Evolutionary conservation across 1,140 invertebrate species (phyloP).

Genomic region (Brachionus paranguensis): DNA sequence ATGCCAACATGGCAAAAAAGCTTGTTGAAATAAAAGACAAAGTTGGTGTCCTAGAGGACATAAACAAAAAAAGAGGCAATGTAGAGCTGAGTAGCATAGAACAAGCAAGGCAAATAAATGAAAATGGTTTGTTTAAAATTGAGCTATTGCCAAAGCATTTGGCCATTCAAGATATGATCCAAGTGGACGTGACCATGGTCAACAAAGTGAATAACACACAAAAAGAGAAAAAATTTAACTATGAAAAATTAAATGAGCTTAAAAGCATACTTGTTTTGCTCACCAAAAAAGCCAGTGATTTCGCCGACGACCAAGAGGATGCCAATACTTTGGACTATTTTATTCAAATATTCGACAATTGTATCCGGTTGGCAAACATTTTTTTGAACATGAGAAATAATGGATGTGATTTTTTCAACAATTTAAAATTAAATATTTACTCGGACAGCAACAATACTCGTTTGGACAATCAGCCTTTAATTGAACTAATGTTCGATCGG

Average conservation of each 20-base stretch:
- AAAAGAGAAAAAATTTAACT: not conserved
- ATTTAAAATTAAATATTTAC: not conserved
- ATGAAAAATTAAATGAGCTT: not conserved
- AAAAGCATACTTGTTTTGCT: slow-evolving; percentile 6
- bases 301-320: not conserved
- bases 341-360: not conserved
- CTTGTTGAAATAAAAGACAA: slow-evolving; percentile 46
- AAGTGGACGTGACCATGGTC: not conserved
- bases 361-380: not conserved
- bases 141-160: slow-evolving; percentile 13
- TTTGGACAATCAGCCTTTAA: not conserved
- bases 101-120: slow-evolving; percentile 47
- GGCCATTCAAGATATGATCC: not conserved
- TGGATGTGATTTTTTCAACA: slow-evolving; percentile 16
- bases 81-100: slow-evolving; percentile 48
- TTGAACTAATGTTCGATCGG: not conserved
- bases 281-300: not conserved
- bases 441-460: not conserved
- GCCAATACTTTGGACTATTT: slow-evolving; percentile 7
- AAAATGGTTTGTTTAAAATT: slow-evolving; percentile 46
- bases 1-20: slow-evolving; percentile 46
- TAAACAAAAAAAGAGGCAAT: slow-evolving; percentile 48
- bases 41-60: slow-evolving; percentile 45
- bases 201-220: not conserved
- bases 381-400: not conserved